Evolutionary conservation across 2,888 invertebrate genomes (phyloP), one percentile per base, ranked within the genome.

Genomic region (Tenthredo amoena): DNA sequence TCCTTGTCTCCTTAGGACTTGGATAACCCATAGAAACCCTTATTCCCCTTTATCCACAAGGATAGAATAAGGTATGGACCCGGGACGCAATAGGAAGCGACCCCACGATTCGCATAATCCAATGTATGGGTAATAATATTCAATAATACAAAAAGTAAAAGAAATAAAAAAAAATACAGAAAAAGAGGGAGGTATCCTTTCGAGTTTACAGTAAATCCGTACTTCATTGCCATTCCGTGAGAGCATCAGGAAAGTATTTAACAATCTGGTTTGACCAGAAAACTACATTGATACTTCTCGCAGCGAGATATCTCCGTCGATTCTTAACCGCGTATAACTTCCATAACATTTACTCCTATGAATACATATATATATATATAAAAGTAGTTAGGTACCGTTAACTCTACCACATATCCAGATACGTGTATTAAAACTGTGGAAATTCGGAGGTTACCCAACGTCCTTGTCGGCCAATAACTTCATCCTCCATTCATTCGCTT

Each of bases 71-170:
- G 37, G 15, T 21, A n/a, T 37, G 12, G 37, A 40, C 26, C 77
- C 2, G 62, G 62, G 34, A 40, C 37, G 81, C 81, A 81, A 81
- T 81, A 81, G 81, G 62, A 81, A 81, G 62, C 81, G 81, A 81
- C 81, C 81, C n/a, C 6, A 40, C 58, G 21, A 81, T 81, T 81
- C 81, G 81, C 81, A 81, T 81, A 62, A 81, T 81, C 62, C 37
- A 62, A 81, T 62, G 50, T 62, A 62, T 37, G 62, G 15, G 26
- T 62, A 26, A 77, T 55, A 34, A 40, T 40, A 77, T 77, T 77
- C 43, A 40, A 74, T 74, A 26, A 31, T 74, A n/a, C 43, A 43
- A 15, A 74, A 43, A n/a, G n/a, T 2, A n/a, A 21, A 4, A 10
- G 6, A 68, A 12, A 43, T 40, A 68, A 31, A 68, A 15, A 34